Percentiles rank a stretch among this genome's conserved stretches.
These are phyloP conservation scores for Sebastes nivosus DNA, from an alignment of 2,797 vertebrate genomes.

Conservation along the genomic window DNA sequence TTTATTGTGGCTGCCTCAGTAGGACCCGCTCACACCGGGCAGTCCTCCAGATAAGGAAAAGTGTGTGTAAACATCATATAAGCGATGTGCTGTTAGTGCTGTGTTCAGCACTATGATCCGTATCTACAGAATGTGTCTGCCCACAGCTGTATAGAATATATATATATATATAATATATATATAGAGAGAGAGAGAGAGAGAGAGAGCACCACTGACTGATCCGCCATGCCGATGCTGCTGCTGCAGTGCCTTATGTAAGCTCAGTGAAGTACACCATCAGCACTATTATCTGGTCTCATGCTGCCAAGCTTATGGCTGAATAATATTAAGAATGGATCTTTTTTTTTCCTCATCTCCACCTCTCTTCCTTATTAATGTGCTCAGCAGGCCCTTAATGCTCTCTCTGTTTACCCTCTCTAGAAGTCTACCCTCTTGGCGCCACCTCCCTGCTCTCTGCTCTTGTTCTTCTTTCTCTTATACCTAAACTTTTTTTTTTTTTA, in stretches of 20 bases:
- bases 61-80: slow-evolving; percentile 43
- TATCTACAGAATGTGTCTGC: slow-evolving; percentile 42
- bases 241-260: slow-evolving; percentile 74
- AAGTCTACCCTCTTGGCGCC: slow-evolving; percentile 31
- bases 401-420: slow-evolving; percentile 41
- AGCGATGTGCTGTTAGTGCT: slow-evolving; percentile 47
- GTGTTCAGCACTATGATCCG: slow-evolving; percentile 48
- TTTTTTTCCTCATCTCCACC: slow-evolving; percentile 12
- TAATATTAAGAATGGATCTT: slow-evolving; percentile 49
- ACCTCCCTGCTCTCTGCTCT: not conserved
- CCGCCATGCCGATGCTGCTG: slow-evolving; percentile 47
- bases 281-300: slow-evolving; percentile 63
- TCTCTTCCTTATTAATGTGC: slow-evolving; percentile 37
- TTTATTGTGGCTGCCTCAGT: slow-evolving; percentile 16
- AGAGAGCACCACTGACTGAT: slow-evolving; percentile 33
- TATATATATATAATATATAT: not conserved
- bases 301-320: slow-evolving; percentile 63
- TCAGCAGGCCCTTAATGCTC: slow-evolving; percentile 38
- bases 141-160: slow-evolving; percentile 19
- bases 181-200: not conserved
- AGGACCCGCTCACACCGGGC: not conserved
- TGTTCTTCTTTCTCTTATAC: not conserved
- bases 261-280: slow-evolving; percentile 65
- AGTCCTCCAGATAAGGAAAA: slow-evolving; percentile 24
- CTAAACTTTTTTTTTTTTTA: not conserved